Evolutionary conservation across 2,113 vertebrate species (phyloP).

Genomic region (Emydura subglobosa): DNA sequence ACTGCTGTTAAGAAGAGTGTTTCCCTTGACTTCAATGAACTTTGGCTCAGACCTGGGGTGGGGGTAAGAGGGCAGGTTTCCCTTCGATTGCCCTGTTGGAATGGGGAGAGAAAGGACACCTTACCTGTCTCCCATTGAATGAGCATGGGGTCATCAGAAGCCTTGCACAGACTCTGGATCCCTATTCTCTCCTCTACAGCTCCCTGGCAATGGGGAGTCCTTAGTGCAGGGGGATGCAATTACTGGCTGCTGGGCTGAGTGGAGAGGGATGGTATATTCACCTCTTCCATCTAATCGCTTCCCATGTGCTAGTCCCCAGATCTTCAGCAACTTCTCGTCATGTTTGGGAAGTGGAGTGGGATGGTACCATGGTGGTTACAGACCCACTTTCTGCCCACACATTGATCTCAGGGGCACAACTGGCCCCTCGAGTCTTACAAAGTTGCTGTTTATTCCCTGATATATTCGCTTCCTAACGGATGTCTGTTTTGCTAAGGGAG

Average conservation of each 20-base stretch:
- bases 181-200: not conserved
- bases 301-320: not conserved
- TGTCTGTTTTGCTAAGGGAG: not conserved
- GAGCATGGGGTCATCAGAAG: not conserved
- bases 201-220: not conserved
- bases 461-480: not conserved
- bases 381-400: not conserved
- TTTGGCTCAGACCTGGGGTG: not conserved
- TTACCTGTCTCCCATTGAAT: not conserved
- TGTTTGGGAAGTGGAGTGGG: not conserved
- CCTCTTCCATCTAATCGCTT: not conserved
- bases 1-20: rapidly evolving
- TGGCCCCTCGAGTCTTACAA: not conserved
- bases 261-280: not conserved
- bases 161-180: not conserved
- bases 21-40: not conserved
- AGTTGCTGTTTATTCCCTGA: not conserved
- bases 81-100: not conserved
- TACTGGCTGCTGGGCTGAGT: not conserved
- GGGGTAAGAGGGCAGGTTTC: not conserved
- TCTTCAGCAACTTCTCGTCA: not conserved
- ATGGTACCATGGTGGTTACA: not conserved
- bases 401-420: not conserved
- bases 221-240: not conserved
- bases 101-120: not conserved